Evolutionary conservation across 2,888 invertebrate genomes (phyloP), one percentile per base, ranked within the genome.

Genomic region (Aquatica leii): DNA sequence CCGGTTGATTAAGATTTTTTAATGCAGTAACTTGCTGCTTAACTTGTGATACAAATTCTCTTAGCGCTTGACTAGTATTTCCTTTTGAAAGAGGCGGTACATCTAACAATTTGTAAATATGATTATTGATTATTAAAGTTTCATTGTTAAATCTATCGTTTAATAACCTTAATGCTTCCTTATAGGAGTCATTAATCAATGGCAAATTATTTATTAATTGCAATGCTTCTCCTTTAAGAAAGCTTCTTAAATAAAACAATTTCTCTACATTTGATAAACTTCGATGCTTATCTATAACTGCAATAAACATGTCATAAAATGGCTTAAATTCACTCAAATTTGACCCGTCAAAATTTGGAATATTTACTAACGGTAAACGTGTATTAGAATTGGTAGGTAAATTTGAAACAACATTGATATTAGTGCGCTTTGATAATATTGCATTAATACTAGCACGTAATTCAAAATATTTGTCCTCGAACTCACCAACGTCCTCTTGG

Each of bases 211-310:
- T 49, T n/a, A 66, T 48, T 40, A 65, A 57, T 9, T 40, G n/a
- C 6, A 56, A 24, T 11, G 63, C 63, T 61, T 64, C 62, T 21
- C 57, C 63, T 37, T 60, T 61, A 31, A 66, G 48, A 54, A 57
- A 64, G 14, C 18, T 64, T 34, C 18, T 41, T 43, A 54, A 54
- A 31, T 54, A 54, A 50, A 50, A 50, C 14, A 50, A 34, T 17
- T 50, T 50, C 24, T 50, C 50, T 5, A 50, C 50, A 21, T 24
- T 17, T 24, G 12, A 15, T 24, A 50, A 34, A 50, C 9, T 50
- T n/a, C 31, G 1, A 11, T 50, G 21, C 2, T 34, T 50, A 50
- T 50, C 50, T 8, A 50, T 34, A 2, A 50, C 50, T 5, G 31
- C 50, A 8, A 24, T 15, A 50, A 50, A 50, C 50, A 50, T 12